Base-by-base conservation (phyloP, 2,888 invertebrate genomes). In the Agrotis ipsilon region DNA sequence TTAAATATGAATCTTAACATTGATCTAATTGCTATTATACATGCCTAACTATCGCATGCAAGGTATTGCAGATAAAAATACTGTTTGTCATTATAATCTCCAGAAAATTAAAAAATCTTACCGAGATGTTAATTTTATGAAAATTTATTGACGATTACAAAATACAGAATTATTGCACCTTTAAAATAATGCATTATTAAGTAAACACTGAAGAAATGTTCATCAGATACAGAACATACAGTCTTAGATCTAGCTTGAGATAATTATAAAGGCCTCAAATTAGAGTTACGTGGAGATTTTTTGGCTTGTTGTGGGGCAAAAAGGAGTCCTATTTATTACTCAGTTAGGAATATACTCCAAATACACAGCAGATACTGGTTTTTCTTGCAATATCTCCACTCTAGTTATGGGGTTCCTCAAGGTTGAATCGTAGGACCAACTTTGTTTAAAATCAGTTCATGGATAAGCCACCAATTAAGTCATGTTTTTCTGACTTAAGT, bases 11-110 rank as follows among this genome's bases (percentile, higher is more conserved):
- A 86, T 87, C 80, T 85, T 88, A 83, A 86, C 69, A 63, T 81
- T 69, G 59, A 75, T 83, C 85, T 87, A 88, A 84, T 58, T 79
- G 90, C 89, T 90, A 91, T 88, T 58, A 79, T 88, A 90, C 90
- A 91, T 83, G 89, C 89, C 72, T 60, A 82, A 79, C 84, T 88
- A 87, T 82, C 59, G 81, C 84, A 88, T 87, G 82, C 80, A 80
- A 80, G 61, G 62, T 81, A 84, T 85, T 81, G 78, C 64, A 70
- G 78, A 81, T 77, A 78, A 75, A 76, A 73, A 67, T 75, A 62
- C 54, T 62, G 46, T 63, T 54, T 62, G 46, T 63, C 62, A 75
- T 48, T 76, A 75, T 54, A 78, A 81, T 75, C 74, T 39, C 73
- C 80, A 82, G 78, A 60, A 78, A 68, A 68, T 72, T 24, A 39